Base-by-base conservation (phyloP, 2,888 invertebrate genomes). In the Drosophila ustulata region DNA sequence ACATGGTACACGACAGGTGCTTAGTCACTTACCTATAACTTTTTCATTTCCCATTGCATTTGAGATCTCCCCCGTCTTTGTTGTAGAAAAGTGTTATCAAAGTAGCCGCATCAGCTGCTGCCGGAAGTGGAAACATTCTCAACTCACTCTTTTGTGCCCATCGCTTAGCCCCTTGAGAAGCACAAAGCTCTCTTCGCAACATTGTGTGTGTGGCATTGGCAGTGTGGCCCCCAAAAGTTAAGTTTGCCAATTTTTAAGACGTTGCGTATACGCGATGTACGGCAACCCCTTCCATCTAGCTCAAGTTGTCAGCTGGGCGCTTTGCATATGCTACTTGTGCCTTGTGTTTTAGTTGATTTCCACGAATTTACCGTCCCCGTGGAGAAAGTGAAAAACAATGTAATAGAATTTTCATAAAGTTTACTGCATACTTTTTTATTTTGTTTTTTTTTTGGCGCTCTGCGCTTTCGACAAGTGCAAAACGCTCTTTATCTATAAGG, bases 361-460 rank as follows among this genome's bases (percentile, higher is more conserved):
- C 71, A 46, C 64, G 65, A 71, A 67, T 79, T 75, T 71, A 67
- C 75, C 75, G 61, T 59, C 79, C 75, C 75, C 75, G 61, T 58
- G 56, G 64, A 62, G 71, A 78, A 80, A 80, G 82, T 80, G 82
- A 82, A 82, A 80, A 80, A 76, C 80, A 80, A 80, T 80, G 82
- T 80, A 82, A 80, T 82, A 82, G 82, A 82, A 82, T 73, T 80
- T 80, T 76, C 77, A 80, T 80, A 82, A 80, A 80, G 80, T 80
- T 80, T 78, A 56, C 56, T 66, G 78, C 66, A 50, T 58, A 63
- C 71, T 63, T 74, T 18, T 18, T 18, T 18, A n/a, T 18, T 18
- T 18, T 18, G 18, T 1, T 18, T 18, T 18, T 18, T 18, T 18
- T 62, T 51, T 67, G 58, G 63, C 46, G 51, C 63, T 64, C 34